Evolutionary conservation across 2,888 invertebrate species (phyloP), one percentile per base, ranked within the genome.

Genomic region (Bruchidius siliquastri): DNA sequence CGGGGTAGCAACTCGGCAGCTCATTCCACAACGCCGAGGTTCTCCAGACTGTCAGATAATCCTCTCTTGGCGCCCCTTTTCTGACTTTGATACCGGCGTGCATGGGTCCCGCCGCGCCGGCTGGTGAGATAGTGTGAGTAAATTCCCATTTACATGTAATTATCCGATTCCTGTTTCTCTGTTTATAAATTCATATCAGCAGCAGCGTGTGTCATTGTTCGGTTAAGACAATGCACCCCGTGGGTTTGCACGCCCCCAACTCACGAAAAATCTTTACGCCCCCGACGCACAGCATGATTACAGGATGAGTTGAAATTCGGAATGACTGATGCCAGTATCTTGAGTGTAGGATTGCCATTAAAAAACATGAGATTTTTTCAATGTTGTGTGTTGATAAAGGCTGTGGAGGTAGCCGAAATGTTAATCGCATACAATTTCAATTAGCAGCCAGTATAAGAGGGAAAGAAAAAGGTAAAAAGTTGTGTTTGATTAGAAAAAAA

Each of bases 121-220:
- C 49, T 49, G 49, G 49, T 49, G 49, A 49, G 49, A 49, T 49
- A 49, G 49, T 49, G 49, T 49, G 49, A 72, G 72, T 72, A 72
- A 72, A 72, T 68, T 66, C 49, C 30, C 69, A 72, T 72, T 72
- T 70, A 20, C 72, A 72, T 72, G 66, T 69, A 69, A 72, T 72
- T 72, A 72, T 72, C 72, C 69, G 69, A 69, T 69, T 72, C 71
- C 67, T 74, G 75, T 72, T 72, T 75, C 74, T 74, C 75, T 78
- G 76, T 78, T 81, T 79, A 79, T 80, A 80, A 80, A 80, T 81
- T 78, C 79, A 80, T 78, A 79, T 77, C 75, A 79, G 77, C 49
- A 49, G 49, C 49, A 49, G 49, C 18, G 49, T 49, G 49, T 79
- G 79, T 81, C 80, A 81, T 81, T 81, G 81, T 81, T 80, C 75